These are phyloP conservation scores for Sciurus carolinensis DNA, from an alignment of 2,797 vertebrate genomes.

Conservation along the genomic window DNA sequence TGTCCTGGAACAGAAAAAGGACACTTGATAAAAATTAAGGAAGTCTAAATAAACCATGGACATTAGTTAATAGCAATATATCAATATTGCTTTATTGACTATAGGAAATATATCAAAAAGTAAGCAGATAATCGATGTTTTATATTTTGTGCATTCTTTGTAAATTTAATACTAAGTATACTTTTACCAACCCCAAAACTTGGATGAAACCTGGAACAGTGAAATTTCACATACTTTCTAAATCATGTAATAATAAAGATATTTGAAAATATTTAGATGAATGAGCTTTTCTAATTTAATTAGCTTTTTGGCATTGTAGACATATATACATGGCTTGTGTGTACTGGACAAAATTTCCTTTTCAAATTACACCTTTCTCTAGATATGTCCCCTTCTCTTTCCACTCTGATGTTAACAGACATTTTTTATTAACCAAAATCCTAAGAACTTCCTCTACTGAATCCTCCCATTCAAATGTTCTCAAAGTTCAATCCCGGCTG, in stretches of 20 bases:
- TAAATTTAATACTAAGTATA: background rate
- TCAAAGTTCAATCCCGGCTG: slow-evolving; percentile 23
- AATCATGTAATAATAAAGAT: background rate
- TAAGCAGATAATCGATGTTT: background rate
- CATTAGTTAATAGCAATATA: background rate
- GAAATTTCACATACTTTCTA: slow-evolving; percentile 1
- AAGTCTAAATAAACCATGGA: background rate
- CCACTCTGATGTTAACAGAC: background rate
- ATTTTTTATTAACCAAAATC: slow-evolving; percentile 8
- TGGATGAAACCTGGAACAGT: background rate
- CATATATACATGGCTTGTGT: background rate
- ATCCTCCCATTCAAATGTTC: background rate
- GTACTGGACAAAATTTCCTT: background rate
- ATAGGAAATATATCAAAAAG: background rate
- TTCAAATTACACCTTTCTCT: background rate
- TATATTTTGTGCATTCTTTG: background rate
- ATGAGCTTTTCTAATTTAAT: background rate
- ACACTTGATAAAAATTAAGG: background rate
- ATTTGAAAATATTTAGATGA: background rate
- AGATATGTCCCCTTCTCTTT: background rate
- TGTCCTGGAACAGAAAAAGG: background rate
- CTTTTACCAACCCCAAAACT: background rate
- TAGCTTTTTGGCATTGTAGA: background rate
- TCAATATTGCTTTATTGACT: background rate
- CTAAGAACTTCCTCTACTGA: background rate